Conservation (phyloP, 1,140 invertebrate genomes). For the Octopus sinensis region DNA sequence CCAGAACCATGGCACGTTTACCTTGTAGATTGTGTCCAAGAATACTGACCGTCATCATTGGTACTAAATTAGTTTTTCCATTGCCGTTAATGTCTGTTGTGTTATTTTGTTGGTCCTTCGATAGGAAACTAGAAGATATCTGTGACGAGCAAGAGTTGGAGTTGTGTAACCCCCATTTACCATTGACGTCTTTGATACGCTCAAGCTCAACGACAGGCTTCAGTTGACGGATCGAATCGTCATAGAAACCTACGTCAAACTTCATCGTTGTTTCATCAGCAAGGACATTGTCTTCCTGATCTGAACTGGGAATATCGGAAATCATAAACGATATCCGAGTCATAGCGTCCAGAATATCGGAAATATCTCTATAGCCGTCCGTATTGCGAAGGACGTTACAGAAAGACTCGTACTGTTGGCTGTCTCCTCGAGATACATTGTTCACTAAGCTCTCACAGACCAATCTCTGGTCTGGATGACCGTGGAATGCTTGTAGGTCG, state of each 20-base stretch:
- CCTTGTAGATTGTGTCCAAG: conserved; percentile 42
- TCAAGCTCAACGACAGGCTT: conserved; percentile 48
- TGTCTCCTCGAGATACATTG: conserved; percentile 36
- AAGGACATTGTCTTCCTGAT: conserved; percentile 26
- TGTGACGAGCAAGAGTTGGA: conserved; percentile 35
- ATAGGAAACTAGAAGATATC: conserved; percentile 24
- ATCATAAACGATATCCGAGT: conserved; percentile 41
- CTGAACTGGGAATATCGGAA: conserved; percentile 34
- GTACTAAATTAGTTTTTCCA: conserved; percentile 27
- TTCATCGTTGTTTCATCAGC: conserved; percentile 46
- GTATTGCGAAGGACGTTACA: conserved; percentile 38
- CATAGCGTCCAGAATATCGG: conserved; percentile 43
- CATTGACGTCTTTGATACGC: conserved; percentile 31
- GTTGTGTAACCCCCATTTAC: conserved; percentile 21
- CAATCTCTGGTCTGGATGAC: conserved; percentile 40
- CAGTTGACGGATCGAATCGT: conserved; percentile 37
- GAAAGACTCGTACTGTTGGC: conserved; percentile 35
- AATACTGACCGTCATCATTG: conserved; percentile 47
- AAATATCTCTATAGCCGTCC: conserved; percentile 32
- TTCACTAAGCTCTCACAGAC: conserved; percentile 45
- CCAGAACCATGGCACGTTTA: conserved; percentile 34
- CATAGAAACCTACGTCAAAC: conserved; percentile 47
- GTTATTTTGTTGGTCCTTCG: not conserved
- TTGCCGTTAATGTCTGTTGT: conserved; percentile 24
- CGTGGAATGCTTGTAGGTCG: conserved; percentile 39